Evolutionary conservation across 2,888 invertebrate species (phyloP).

Genomic region (Athalia cordata): DNA sequence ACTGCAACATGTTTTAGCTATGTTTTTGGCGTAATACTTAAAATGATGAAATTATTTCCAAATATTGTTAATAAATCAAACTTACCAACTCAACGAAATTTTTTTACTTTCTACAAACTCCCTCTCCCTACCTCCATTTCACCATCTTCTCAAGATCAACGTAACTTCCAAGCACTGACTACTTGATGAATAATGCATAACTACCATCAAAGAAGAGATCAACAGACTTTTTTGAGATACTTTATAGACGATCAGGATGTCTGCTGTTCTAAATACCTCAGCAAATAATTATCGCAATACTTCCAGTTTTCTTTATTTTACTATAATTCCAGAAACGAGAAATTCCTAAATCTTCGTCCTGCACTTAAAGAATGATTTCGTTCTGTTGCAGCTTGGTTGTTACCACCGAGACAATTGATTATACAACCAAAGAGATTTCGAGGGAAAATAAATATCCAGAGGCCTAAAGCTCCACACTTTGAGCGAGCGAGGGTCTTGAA

Average conservation of each 20-base stretch:
- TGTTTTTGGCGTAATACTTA: conserved; percentile 8
- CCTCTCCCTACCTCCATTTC: background rate
- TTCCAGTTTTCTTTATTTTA: no score
- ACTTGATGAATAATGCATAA: no score
- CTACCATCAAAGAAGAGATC: no score
- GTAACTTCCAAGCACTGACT: background rate
- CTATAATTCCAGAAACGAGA: no score
- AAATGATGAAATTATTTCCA: conserved; percentile 25
- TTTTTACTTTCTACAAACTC: background rate
- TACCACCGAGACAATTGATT: conserved; percentile 62
- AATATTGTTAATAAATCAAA: conserved; percentile 40
- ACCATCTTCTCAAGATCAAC: background rate
- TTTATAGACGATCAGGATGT: no score
- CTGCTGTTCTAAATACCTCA: no score
- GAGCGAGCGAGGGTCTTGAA: conserved; percentile 80
- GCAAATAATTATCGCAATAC: no score
- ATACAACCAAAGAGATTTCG: conserved; percentile 80
- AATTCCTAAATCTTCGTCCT: background rate
- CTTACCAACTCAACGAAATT: conserved; percentile 27
- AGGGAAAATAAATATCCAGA: conserved; percentile 87
- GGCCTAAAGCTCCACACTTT: conserved; percentile 83
- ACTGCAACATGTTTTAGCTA: conserved; percentile 30
- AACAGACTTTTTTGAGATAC: no score
- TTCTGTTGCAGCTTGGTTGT: conserved; percentile 64
- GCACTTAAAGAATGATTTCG: background rate